A percentile compares a stretch with the other conserved stretches of the same genome.
Evolutionary conservation across 2,113 vertebrate genomes (phyloP).

Genomic region (Scomber colias): DNA sequence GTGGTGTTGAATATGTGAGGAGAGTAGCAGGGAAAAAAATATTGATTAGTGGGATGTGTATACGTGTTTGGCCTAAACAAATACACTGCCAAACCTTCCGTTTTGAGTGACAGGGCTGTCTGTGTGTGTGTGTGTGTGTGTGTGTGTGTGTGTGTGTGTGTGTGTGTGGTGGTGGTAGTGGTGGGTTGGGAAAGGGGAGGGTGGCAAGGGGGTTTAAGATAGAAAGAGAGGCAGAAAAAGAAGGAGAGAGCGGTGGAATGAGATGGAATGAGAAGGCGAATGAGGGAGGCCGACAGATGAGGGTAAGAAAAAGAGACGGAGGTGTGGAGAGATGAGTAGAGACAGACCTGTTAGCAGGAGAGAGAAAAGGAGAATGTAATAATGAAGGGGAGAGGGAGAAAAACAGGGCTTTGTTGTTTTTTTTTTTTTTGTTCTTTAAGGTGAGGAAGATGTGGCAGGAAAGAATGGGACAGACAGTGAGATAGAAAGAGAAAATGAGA

Average conservation of each 20-base stretch:
- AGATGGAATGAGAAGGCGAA: slow-evolving; percentile 53
- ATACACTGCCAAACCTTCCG: slow-evolving; percentile 63
- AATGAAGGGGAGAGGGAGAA: slow-evolving; percentile 67
- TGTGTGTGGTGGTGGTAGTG: neutral
- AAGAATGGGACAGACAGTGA: slow-evolving; percentile 40
- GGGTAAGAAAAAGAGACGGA: slow-evolving; percentile 63
- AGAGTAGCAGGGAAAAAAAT: slow-evolving; percentile 78
- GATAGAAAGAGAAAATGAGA: slow-evolving; percentile 42
- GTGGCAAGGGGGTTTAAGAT: neutral
- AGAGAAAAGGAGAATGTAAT: slow-evolving; percentile 73
- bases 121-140: neutral
- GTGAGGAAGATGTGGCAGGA: slow-evolving; percentile 41
- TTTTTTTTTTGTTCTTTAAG: slow-evolving; percentile 29
- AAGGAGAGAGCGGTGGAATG: slow-evolving; percentile 10
- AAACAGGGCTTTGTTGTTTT: slow-evolving; percentile 46
- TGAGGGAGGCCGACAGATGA: slow-evolving; percentile 32
- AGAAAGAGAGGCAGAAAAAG: neutral
- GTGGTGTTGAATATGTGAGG: slow-evolving; percentile 73
- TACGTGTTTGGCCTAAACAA: slow-evolving; percentile 84
- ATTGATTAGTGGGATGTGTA: slow-evolving; percentile 80
- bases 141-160: slow-evolving; percentile 11
- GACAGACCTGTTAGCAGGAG: slow-evolving; percentile 64
- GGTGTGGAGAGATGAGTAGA: slow-evolving; percentile 52
- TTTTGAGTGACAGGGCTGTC: slow-evolving; percentile 70
- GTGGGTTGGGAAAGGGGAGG: too few relatives aligned